phyloP scores from a whole-genome alignment of 92 coral and sea anemone genomes.

The Zoanthus solanderi region DNA sequence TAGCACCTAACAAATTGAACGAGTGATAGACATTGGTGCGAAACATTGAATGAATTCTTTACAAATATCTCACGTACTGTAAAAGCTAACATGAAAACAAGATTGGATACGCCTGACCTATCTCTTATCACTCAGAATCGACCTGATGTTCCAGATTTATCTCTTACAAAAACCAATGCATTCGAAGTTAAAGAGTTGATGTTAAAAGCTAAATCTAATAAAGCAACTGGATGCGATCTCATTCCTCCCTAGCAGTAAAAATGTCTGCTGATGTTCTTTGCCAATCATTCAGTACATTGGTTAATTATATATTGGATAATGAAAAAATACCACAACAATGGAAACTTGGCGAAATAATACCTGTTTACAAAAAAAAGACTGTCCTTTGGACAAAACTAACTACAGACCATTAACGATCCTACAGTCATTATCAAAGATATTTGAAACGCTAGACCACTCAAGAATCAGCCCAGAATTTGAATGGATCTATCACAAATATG shows the following conservation, averaged over 20 bases:
- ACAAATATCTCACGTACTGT: constrained; percentile 13
- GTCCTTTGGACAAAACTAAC: constrained; percentile 52
- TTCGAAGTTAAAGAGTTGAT: constrained; percentile 22
- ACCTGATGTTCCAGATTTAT: not conserved
- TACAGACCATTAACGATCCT: constrained; percentile 63
- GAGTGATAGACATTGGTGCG: too few species aligned
- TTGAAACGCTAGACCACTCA: constrained; percentile 54
- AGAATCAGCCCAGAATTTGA: constrained; percentile 58
- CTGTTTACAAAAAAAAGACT: constrained; percentile 59
- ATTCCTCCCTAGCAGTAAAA: constrained; percentile 59
- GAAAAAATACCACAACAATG: constrained; percentile 52
- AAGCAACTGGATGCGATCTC: constrained; percentile 36
- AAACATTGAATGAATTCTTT: constrained; percentile 16
- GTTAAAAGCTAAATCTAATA: constrained; percentile 9
- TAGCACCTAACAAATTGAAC: too few species aligned
- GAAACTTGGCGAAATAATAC: constrained; percentile 45
- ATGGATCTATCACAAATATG: constrained; percentile 56
- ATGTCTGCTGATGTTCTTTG: constrained; percentile 65
- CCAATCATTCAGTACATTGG: constrained; percentile 32
- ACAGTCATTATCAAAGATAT: constrained; percentile 55
- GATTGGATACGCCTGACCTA: not conserved
- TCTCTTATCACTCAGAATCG: constrained; percentile 11
- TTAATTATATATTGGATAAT: constrained; percentile 38
- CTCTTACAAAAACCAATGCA: constrained; percentile 1
- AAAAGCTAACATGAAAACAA: constrained; percentile 1